Evolutionary conservation across 2,888 invertebrate genomes (phyloP), one percentile per base, ranked within the genome.

Genomic region (Coenonympha arcania): DNA sequence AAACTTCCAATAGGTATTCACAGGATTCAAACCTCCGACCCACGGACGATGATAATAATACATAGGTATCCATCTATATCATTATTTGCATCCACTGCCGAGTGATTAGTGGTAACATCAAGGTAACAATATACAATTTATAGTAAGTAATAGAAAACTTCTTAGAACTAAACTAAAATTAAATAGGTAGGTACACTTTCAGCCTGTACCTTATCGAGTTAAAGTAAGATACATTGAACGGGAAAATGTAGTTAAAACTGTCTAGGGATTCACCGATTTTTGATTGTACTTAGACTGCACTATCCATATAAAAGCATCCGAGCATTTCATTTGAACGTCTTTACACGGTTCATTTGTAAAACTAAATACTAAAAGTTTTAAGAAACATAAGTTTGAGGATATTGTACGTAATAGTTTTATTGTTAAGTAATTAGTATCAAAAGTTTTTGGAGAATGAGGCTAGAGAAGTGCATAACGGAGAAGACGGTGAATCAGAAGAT

Each of bases 401-500:
- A n/a, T n/a, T n/a, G n/a, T n/a, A n/a, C n/a, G n/a, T 26, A 3
- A 8, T 1, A 24, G 9, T 8, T 8, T 24, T 3, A 26, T n/a
- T 4, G n/a, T 26, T 26, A 9, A 2, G n/a, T 8, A 2, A n/a
- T n/a, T 26, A 26, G n/a, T 1, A 9, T 1, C 26, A 26, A 26
- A 26, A 13, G 16, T 8, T 2, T 9, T 24, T 18, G 1, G 11
- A 63, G 44, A 5, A 75, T 76, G 77, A 75, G 73, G 56, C 28
- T 72, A 37, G 66, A 72, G 18, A 63, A 63, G 46, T 61, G 65
- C 13, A 45, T 76, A 8, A 71, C 66, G 0, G 31, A 47, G 1
- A 89, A 90, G 22, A 92, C 87, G 63, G 87, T 95, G 64, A 95
- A 93, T 73, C 90, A 90, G 24, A 87, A 90, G 62, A 84, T 95